Conservation (phyloP, 2,888 invertebrate species). For the Xestia xanthographa region DNA sequence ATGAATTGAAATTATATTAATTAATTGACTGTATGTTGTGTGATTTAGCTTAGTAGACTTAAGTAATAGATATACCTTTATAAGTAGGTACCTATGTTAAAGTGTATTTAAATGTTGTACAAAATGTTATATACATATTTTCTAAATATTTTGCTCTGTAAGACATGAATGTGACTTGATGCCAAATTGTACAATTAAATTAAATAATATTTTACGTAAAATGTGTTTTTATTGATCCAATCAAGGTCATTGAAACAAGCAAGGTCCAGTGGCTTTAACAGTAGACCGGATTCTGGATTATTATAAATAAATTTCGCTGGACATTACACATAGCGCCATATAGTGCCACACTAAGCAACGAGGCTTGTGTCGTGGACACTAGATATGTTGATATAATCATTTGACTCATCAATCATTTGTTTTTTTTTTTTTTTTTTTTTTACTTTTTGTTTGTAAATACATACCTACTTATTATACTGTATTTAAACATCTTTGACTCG, state of each 20-base stretch:
- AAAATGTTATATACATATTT: conserved; percentile 2
- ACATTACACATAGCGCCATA: too few species aligned
- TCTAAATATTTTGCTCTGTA: neutral
- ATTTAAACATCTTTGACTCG: too few species aligned
- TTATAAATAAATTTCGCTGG: too few species aligned
- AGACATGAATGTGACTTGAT: conserved; percentile 23
- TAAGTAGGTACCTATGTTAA: neutral
- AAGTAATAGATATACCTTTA: neutral
- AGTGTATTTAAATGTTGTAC: neutral
- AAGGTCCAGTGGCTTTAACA: neutral
- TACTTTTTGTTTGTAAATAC: too few species aligned
- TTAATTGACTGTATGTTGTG: neutral
- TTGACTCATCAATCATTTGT: too few species aligned
- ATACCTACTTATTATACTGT: too few species aligned
- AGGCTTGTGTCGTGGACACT: too few species aligned
- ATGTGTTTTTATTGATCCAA: neutral
- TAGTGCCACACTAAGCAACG: too few species aligned
- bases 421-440: too few species aligned
- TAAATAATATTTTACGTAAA: conserved; percentile 30
- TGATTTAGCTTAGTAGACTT: neutral
- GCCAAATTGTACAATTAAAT: conserved; percentile 33
- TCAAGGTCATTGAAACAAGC: neutral
- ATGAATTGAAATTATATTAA: neutral
- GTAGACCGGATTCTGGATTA: too few species aligned
- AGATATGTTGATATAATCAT: too few species aligned